Evolutionary conservation across 2,888 invertebrate species (phyloP).

Genomic region (Mechanitis messenoides): DNA sequence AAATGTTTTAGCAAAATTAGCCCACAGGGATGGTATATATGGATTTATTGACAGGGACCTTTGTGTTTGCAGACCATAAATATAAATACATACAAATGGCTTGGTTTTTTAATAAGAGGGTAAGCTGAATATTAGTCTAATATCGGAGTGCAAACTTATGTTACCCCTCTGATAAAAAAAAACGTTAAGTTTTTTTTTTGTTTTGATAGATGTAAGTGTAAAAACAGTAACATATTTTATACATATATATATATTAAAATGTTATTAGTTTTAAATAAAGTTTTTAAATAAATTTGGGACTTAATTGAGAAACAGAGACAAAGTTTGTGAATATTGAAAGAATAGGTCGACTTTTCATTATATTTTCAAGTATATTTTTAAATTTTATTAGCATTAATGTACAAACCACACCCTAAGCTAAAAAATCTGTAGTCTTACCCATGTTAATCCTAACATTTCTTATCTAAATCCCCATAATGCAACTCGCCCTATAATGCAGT

Average conservation of each 20-base stretch:
- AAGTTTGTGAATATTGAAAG: no score
- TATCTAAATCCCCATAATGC: constrained; percentile 48
- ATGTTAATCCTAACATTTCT: constrained; percentile 43
- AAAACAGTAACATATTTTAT: constrained; percentile 34
- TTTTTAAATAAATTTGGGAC: no score
- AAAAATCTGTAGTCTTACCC: constrained; percentile 32
- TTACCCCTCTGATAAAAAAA: constrained; percentile 56
- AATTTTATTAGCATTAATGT: no score
- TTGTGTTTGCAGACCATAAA: constrained; percentile 40
- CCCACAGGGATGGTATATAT: constrained; percentile 53
- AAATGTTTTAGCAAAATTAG: constrained; percentile 71
- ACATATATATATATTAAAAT: no score
- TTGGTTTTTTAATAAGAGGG: constrained; percentile 75
- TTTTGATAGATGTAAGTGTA: constrained; percentile 41
- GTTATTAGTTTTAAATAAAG: no score
- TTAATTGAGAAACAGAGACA: no score
- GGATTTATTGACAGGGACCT: constrained; percentile 56
- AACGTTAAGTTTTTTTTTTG: constrained; percentile 53
- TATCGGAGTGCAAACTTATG: constrained; percentile 75
- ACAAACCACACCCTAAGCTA: constrained; percentile 3
- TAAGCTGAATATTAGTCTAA: constrained; percentile 72
- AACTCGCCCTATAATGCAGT: constrained; percentile 66
- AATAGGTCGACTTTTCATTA: no score
- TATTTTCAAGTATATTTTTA: no score
- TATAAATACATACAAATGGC: constrained; percentile 74